Evolutionary conservation across 2,113 vertebrate genomes (phyloP).

Genomic region (Neotragus moschatus): DNA sequence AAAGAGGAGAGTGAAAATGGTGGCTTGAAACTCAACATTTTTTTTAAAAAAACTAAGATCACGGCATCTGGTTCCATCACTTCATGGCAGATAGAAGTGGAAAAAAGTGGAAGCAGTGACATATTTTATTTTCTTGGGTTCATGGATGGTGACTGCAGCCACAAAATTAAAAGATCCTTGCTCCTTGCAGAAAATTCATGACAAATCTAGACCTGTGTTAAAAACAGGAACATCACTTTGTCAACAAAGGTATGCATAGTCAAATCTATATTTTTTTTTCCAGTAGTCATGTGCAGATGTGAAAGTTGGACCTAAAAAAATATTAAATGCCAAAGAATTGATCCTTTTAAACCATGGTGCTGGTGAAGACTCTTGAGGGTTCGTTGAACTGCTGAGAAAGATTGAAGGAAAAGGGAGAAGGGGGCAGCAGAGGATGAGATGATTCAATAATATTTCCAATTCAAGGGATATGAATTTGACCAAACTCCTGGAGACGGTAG

Average conservation of each 20-base stretch:
- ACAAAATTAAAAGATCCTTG: not conserved
- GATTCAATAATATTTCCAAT: not conserved
- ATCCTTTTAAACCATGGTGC: not conserved
- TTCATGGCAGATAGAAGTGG: not conserved
- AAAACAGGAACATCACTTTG: not conserved
- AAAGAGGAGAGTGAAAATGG: not conserved
- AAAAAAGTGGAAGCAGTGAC: not conserved
- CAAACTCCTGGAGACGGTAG: not conserved
- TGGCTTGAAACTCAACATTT: not conserved
- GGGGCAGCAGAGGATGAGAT: not conserved
- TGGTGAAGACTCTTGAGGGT: not conserved
- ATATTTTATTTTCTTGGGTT: not conserved
- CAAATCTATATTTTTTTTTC: not conserved
- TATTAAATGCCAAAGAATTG: not conserved
- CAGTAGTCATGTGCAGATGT: not conserved
- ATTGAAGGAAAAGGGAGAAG: not conserved
- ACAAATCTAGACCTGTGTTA: not conserved
- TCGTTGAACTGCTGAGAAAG: not conserved
- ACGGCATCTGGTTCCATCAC: not conserved
- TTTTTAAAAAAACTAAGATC: not conserved
- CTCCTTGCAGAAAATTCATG: not conserved
- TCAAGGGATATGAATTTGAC: not conserved
- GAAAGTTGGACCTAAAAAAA: not conserved
- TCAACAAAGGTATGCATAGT: not conserved
- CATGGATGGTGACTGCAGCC: rapidly evolving